Base-by-base conservation (phyloP, 2,888 invertebrate species). In the Bellardia bayeri region DNA sequence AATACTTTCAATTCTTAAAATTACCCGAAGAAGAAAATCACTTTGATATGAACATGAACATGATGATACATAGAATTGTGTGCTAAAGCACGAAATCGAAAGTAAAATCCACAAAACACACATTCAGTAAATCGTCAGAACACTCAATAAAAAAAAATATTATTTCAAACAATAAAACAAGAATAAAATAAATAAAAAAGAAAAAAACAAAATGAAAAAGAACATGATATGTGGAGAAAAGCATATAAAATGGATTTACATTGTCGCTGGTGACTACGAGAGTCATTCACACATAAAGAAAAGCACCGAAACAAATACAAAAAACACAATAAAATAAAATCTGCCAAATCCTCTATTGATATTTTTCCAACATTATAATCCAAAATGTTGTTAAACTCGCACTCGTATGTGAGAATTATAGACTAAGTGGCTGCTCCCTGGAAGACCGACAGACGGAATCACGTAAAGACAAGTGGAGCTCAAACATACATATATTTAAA, bases 361-460 rank as follows among this genome's bases (percentile, higher is more conserved):
- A 78, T 74, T 84, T 71, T 84, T 13, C 45, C 56, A 78, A 71
- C 30, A 64, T 83, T 71, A 42, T 72, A 81, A 81, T 81, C 74
- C 33, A 54, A 45, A 81, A 58, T 66, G 56, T 74, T 81, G 23
- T 61, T n/a, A 51, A 80, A 40, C 64, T 40, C 63, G 14, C n/a
- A 63, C 37, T 63, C 64, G 6, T 68, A 30, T 68, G 30, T 68
- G 8, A 40, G 40, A 9, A 14, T 14, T 40, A 56, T 37, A 72
- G 56, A 72, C 56, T 56, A 14, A 72, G 56, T 40, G 42, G 56
- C 23, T 56, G 40, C 11, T 56, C 13, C 37, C 54, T 23, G 37
- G 9, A 37, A 64, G 72, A 64, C 33, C 45, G 72, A 66, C 45
- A 42, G 23, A 72, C 37, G 66, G 23, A 63, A 33, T 23, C 13